Conservation (phyloP, 2,888 invertebrate genomes). For the Clivina fossor region DNA sequence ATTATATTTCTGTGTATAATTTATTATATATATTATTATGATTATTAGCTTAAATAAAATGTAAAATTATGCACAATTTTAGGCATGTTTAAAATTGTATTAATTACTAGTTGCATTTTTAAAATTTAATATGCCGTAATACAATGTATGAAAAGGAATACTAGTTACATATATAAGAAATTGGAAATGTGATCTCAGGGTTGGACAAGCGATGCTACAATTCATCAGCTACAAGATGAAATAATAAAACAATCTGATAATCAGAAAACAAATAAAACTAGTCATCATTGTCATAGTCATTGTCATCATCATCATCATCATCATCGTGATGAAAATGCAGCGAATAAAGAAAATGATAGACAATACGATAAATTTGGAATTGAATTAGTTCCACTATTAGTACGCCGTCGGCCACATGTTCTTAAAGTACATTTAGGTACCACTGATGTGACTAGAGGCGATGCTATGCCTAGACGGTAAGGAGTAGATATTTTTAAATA, state of each 20-base stretch:
- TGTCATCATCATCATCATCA: conserved; percentile 3
- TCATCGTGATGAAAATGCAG: neutral
- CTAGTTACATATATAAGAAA: neutral
- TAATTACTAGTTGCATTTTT: no score
- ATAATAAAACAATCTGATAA: neutral
- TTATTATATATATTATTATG: no score
- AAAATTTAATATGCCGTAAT: no score
- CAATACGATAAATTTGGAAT: no score
- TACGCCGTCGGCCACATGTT: conserved; percentile 63
- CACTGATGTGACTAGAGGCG: conserved; percentile 59
- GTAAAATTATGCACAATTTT: no score
- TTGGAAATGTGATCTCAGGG: conserved; percentile 9
- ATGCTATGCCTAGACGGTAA: conserved; percentile 54
- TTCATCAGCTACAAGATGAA: conserved; percentile 11
- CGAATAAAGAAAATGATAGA: neutral
- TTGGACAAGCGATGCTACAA: conserved; percentile 23
- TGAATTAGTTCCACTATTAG: conserved; percentile 75
- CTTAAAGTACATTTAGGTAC: conserved; percentile 59
- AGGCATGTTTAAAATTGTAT: no score
- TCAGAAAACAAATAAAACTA: neutral
- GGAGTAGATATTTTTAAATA: no score
- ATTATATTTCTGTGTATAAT: no score
- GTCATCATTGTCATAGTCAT: neutral
- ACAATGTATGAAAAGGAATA: no score
- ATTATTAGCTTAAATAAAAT: no score